These are phyloP conservation scores for Aspidiotus destructor DNA, from an alignment of 2,888 invertebrate genomes.

Conservation along the genomic window DNA sequence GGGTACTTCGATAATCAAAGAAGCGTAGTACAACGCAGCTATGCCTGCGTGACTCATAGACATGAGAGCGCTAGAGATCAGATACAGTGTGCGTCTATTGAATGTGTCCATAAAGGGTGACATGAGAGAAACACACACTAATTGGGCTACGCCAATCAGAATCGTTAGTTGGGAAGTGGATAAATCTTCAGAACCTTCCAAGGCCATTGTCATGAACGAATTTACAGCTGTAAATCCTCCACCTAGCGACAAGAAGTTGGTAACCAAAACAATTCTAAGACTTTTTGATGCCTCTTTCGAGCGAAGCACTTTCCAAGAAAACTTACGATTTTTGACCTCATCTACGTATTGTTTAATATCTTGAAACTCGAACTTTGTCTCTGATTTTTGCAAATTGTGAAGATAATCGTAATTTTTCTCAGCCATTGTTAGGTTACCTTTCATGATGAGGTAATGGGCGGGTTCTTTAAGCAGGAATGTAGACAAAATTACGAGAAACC, in stretches of 20 bases:
- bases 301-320: not conserved
- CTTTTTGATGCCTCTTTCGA: not conserved
- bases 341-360: not conserved
- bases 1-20: not conserved
- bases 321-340: not conserved
- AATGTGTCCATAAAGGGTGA: conserved; percentile 5
- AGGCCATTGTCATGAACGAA: not conserved
- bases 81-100: not conserved
- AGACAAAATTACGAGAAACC: not conserved
- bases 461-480: conserved; percentile 36
- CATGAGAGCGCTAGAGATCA: not conserved
- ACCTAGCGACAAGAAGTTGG: not conserved
- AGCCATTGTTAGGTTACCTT: conserved; percentile 25
- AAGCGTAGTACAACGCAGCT: not conserved
- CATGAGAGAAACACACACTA: not conserved
- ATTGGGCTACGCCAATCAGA: conserved; percentile 1
- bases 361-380: not conserved
- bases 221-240: not conserved
- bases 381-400: not conserved
- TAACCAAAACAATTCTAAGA: not conserved
- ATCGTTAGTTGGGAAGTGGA: not conserved
- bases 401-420: not conserved
- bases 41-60: not conserved
- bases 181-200: not conserved
- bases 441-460: conserved; percentile 35